A percentile compares a stretch with the other conserved stretches of the same genome.
Evolutionary conservation across 2,888 invertebrate genomes (phyloP).

Genomic region (Antitype chi): DNA sequence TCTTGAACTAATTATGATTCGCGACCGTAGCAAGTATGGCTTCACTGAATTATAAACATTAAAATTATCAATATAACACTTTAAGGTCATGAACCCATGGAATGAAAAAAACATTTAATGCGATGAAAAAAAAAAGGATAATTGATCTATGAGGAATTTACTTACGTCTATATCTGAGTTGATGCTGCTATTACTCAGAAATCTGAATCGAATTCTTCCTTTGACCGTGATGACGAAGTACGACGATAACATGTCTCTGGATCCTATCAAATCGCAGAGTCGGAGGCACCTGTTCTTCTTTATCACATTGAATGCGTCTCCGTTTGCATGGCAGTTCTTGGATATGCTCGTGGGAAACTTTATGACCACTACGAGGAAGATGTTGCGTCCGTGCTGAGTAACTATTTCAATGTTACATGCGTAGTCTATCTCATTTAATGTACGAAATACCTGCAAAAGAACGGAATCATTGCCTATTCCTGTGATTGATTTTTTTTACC

Average conservation of each 20-base stretch:
- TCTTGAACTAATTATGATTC: too few species aligned
- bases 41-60: too few species aligned
- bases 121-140: background rate
- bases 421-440: slow-evolving; percentile 79
- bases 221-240: slow-evolving; percentile 76
- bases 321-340: slow-evolving; percentile 76
- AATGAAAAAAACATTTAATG: too few species aligned
- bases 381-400: slow-evolving; percentile 62
- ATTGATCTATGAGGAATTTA: background rate
- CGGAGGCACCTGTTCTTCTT: slow-evolving; percentile 75
- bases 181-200: slow-evolving; percentile 84
- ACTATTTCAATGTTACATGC: slow-evolving; percentile 81
- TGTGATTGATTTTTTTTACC: background rate
- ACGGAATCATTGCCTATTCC: background rate
- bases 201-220: slow-evolving; percentile 78
- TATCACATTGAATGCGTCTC: slow-evolving; percentile 77
- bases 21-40: too few species aligned
- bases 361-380: slow-evolving; percentile 77
- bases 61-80: too few species aligned
- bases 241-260: slow-evolving; percentile 64
- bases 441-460: slow-evolving; percentile 80
- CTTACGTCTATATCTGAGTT: slow-evolving; percentile 83
- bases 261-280: slow-evolving; percentile 75
- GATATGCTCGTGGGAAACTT: slow-evolving; percentile 78
- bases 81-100: too few species aligned